Percentiles rank a stretch among this genome's conserved stretches.
These are phyloP conservation scores for Brachionichthys hirsutus DNA, from an alignment of 2,113 vertebrate genomes.

Conservation along the genomic window DNA sequence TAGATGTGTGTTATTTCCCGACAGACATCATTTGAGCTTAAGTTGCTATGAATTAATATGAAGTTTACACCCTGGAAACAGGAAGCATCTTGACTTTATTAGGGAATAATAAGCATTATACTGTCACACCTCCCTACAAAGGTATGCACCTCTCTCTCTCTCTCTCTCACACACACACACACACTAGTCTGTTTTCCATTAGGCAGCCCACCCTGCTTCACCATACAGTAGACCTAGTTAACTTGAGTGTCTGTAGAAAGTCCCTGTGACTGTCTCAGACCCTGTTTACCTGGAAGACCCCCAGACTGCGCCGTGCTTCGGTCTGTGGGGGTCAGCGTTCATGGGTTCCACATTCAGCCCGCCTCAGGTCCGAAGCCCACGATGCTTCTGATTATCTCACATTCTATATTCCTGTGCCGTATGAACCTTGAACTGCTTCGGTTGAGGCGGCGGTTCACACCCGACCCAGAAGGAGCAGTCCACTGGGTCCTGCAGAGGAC, in stretches of 20 bases:
- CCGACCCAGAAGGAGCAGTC: no score
- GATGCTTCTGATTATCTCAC: no score
- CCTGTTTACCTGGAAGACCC: slow-evolving; percentile 26
- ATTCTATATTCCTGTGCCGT: no score
- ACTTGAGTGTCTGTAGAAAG: slow-evolving; percentile 31
- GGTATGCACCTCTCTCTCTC: slow-evolving; percentile 56
- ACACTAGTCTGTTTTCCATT: slow-evolving; percentile 71
- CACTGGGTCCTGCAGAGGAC: no score
- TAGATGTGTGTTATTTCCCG: no score
- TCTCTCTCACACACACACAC: slow-evolving; percentile 18
- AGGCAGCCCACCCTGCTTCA: slow-evolving; percentile 63
- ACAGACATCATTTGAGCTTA: no score
- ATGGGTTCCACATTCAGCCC: no score
- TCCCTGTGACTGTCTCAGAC: slow-evolving; percentile 26
- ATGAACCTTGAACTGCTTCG: no score
- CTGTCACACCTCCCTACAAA: slow-evolving; percentile 63
- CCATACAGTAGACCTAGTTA: slow-evolving; percentile 47
- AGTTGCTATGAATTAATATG: slow-evolving; percentile 41
- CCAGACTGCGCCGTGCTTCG: slow-evolving; percentile 4
- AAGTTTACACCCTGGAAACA: slow-evolving; percentile 35
- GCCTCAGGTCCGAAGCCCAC: no score
- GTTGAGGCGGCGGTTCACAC: no score
- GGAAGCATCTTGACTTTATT: slow-evolving; percentile 68
- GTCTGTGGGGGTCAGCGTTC: neutral
- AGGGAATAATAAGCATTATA: slow-evolving; percentile 65